Evolutionary conservation across 2,888 invertebrate species (phyloP), one percentile per base, ranked within the genome.

Genomic region (Cremastinae sp.): DNA sequence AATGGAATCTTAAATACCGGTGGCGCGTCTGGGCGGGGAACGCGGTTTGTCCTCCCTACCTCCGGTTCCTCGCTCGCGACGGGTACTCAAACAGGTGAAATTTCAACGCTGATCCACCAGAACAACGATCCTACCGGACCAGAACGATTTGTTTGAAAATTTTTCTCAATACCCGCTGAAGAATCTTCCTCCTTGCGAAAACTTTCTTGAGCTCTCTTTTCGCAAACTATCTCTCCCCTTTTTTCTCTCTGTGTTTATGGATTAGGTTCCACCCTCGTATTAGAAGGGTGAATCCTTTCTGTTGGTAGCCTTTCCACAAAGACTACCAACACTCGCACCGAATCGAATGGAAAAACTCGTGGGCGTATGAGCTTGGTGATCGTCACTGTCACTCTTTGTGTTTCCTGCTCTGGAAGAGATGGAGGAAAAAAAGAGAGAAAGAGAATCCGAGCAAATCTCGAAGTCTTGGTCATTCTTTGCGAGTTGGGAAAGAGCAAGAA

Each of bases 1-100:
- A 87, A 87, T 85, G 71, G 77, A 59, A 41, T 69, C 81, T 74
- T 82, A 82, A 84, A 83, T 80, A 80, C 79, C 79, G 64, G 75
- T 76, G 75, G 76, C 61, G 47, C 58, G 14, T 49, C 59, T 64
- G 77, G 62, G 74, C 78, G 71, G 66, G 45, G 75, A 16, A 73
- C 45, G 8, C 43, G 43, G 12, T 10, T 58, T 28, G 35, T 56
- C 39, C 18, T 45, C 51, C 10, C 20, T 35, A n/a, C 22, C 41
- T 49, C 39, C 10, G 64, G 28, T 3, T 28, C 28, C 28, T n/a
- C 28, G 28, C 28, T 2, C n/a, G 14, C 37, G 41, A 20, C 43
- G 43, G 65, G 35, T 61, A 68, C 61, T 56, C 22, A 41, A 71
- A 76, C 74, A 71, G 77, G 77, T 77, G 76, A 76, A 76, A 69